Base-by-base conservation (phyloP, 1,140 invertebrate genomes). In the Gryon sp. region DNA sequence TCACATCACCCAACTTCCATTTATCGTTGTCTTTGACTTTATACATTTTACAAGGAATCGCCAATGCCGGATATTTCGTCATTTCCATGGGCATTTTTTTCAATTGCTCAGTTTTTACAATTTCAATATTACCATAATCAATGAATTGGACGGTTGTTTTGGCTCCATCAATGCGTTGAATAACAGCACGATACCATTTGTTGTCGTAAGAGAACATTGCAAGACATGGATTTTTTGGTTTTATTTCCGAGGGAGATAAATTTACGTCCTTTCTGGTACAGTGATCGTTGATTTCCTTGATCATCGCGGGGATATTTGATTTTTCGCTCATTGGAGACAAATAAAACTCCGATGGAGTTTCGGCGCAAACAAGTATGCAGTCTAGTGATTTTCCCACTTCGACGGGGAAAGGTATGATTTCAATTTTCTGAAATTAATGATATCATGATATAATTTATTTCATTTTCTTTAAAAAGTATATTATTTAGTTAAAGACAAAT, bases 161-260 rank as follows among this genome's bases (percentile, higher is more conserved):
- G 1, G 32, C 15, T 9, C 30, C 40, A 48, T 90, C 85, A 5
- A 86, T 78, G 26, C 72, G 76, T 75, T 88, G 86, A 11, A 92
- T 83, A 11, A 87, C 34, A 1, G 89, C 91, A 76, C 92, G 83
- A 57, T 92, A 92, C 91, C 91, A 92, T 14, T 70, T 80, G 0
- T 82, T 65, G 82, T 92, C 91, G 14, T 84, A 89, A 0, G 85
- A 86, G 62, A 89, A 92, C 45, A 90, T 86, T 20, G 91, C 91
- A 12, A 92, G 66, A 60, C 91, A 92, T 15, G 68, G 74, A 0
- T 28, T 9, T 0, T 77, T 78, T 6, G 12, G 3, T 45, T 73
- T 77, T 0, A 82, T 55, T 5, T 80, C 55, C 0, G 53, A 80
- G n/a, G n/a, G n/a, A n/a, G n/a, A n/a, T n/a, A n/a, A n/a, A n/a